Evolutionary conservation across 2,888 invertebrate species (phyloP), one percentile per base, ranked within the genome.

Genomic region (Anthophora plumipes): DNA sequence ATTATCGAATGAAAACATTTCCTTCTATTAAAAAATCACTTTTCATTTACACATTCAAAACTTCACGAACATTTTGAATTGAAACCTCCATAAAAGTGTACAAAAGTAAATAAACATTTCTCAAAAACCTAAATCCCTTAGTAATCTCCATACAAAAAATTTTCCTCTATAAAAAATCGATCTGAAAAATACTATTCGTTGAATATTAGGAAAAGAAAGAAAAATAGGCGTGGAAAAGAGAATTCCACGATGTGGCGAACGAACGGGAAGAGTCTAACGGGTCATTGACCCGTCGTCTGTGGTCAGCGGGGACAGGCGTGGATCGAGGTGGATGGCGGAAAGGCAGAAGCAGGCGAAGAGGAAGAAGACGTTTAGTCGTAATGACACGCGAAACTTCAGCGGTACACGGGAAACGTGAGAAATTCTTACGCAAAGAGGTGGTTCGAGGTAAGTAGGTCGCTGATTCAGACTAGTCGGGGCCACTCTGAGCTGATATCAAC

Each of bases 361-460:
- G 77, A 75, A 82, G 73, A 61, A 67, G 67, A 67, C 76, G 69
- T 76, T 76, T 64, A 55, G 63, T 55, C 57, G 79, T 82, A 76
- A 84, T 46, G 70, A 75, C 63, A 67, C 82, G 77, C 77, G 73
- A 84, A 86, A 79, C 73, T 84, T 52, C 63, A 25, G 37, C 25
- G 39, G 54, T 31, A 52, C 46, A 41, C 67, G 43, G 72, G 86
- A 83, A 84, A 84, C 82, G 80, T 83, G 82, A 83, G 84, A 85
- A 79, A 81, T 83, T 82, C 82, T 83, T 88, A 79, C 79, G 67
- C 69, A 67, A 83, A 83, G 75, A 55, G 63, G 61, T 46, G 76
- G 66, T 69, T 80, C 72, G 81, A 86, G 88, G 85, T 84, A 89
- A 89, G 78, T 89, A 77, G 89, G 88, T 84, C 88, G 82, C 85